Percentiles rank a stretch among this genome's conserved stretches.
These are phyloP conservation scores for Charanyca ferruginea DNA, from an alignment of 2,888 invertebrate genomes.

Conservation along the genomic window DNA sequence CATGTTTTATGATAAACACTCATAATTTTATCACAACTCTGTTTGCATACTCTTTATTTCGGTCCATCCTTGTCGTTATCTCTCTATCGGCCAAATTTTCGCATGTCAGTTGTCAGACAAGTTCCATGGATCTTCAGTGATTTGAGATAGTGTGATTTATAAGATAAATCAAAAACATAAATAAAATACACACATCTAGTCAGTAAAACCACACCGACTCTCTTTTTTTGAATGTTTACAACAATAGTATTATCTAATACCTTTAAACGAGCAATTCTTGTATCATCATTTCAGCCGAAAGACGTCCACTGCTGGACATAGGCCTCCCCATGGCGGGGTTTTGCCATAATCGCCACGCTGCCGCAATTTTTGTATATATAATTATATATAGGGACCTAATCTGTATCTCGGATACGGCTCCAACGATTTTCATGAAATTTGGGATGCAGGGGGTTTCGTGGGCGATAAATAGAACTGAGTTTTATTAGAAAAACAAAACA, in stretches of 20 bases:
- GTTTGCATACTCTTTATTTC: constrained; percentile 18
- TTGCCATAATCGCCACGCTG: too few relatives aligned
- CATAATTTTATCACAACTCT: constrained; percentile 15
- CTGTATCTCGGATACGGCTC: too few relatives aligned
- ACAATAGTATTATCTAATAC: background rate
- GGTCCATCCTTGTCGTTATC: constrained; percentile 33
- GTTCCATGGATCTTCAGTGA: constrained; percentile 21
- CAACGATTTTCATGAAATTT: too few relatives aligned
- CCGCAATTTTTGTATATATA: too few relatives aligned
- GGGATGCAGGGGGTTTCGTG: too few relatives aligned
- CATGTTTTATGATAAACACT: background rate
- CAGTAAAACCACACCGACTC: background rate
- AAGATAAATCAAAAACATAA: constrained; percentile 28
- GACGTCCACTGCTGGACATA: too few relatives aligned
- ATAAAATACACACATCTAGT: background rate
- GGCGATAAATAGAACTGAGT: too few relatives aligned
- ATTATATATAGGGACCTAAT: too few relatives aligned
- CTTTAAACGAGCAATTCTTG: too few relatives aligned
- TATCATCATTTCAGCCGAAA: too few relatives aligned
- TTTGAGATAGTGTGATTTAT: constrained; percentile 36
- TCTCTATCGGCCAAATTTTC: constrained; percentile 42
- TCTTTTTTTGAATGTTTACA: background rate
- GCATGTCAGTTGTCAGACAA: constrained; percentile 43
- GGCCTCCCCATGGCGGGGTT: too few relatives aligned
- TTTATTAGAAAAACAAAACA: too few relatives aligned